Evolutionary conservation across 2,888 invertebrate species (phyloP).

Genomic region (Lasius fuliginosus): DNA sequence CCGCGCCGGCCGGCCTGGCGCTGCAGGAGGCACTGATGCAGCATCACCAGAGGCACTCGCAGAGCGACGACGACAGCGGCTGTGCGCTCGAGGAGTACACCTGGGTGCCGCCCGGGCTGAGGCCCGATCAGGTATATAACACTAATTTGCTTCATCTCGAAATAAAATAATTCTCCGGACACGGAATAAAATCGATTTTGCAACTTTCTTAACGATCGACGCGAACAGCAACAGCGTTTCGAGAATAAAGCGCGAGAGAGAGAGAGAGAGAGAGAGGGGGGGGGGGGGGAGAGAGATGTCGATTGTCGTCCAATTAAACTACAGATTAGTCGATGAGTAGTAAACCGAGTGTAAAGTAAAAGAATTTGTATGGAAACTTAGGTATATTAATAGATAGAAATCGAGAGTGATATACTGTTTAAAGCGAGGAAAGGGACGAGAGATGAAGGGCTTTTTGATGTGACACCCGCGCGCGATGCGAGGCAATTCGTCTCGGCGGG

Average conservation of each 20-base stretch:
- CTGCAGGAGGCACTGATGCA: conserved; percentile 85
- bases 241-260: neutral
- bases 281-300: too few relatives aligned
- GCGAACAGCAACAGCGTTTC: neutral
- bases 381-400: neutral
- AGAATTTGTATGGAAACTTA: neutral
- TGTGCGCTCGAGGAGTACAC: conserved; percentile 99
- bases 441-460: neutral
- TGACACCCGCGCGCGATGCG: conserved; percentile 17
- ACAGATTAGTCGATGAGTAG: neutral
- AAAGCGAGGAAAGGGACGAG: neutral
- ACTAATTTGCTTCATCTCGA: neutral
- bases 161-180: neutral
- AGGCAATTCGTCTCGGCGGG: conserved; percentile 43
- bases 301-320: neutral
- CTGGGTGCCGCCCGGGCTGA: conserved; percentile 98
- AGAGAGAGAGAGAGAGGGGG: too few relatives aligned
- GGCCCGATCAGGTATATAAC: conserved; percentile 95
- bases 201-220: neutral
- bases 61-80: conserved; percentile 99
- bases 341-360: neutral
- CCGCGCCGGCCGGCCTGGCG: conserved; percentile 77
- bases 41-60: conserved; percentile 94
- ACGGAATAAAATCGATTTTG: neutral
- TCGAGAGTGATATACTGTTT: conserved; percentile 14